A percentile compares a stretch with the other conserved stretches of the same genome.
These are phyloP conservation scores for Anoplopoma fimbria DNA, from an alignment of 2,113 vertebrate genomes.

Conservation along the genomic window DNA sequence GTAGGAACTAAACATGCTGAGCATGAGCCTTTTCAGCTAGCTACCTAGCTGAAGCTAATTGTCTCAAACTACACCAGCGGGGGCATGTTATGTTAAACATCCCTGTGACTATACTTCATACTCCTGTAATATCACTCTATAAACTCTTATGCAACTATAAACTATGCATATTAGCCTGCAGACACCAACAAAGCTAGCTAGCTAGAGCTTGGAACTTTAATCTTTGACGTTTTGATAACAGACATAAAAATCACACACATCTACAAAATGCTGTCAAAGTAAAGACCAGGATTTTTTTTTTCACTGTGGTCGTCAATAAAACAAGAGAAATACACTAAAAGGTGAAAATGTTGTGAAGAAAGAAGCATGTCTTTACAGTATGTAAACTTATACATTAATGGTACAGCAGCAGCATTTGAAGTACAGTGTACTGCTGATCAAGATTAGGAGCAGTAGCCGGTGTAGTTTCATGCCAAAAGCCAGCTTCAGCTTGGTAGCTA, in stretches of 20 bases:
- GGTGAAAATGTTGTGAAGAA: background rate
- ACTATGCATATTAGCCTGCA: background rate
- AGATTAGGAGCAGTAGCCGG: background rate
- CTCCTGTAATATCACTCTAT: background rate
- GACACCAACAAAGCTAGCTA: background rate
- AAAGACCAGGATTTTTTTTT: background rate
- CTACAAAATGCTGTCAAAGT: background rate
- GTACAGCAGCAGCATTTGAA: background rate
- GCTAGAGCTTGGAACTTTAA: background rate
- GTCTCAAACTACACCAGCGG: background rate
- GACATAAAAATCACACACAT: background rate
- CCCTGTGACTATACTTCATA: background rate
- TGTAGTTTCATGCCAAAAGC: background rate
- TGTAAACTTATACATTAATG: background rate
- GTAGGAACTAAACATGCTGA: background rate
- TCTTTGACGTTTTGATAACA: background rate
- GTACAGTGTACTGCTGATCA: no score
- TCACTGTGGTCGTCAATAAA: background rate
- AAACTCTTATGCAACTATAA: background rate
- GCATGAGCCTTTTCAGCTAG: background rate
- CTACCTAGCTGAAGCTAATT: background rate
- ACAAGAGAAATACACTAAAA: background rate
- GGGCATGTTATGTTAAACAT: background rate
- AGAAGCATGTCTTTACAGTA: background rate
- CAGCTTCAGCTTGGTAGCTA: background rate